These are phyloP conservation scores for Flabesymbios commensalis DNA, from an alignment of 2,888 invertebrate species.

Conservation along the genomic window DNA sequence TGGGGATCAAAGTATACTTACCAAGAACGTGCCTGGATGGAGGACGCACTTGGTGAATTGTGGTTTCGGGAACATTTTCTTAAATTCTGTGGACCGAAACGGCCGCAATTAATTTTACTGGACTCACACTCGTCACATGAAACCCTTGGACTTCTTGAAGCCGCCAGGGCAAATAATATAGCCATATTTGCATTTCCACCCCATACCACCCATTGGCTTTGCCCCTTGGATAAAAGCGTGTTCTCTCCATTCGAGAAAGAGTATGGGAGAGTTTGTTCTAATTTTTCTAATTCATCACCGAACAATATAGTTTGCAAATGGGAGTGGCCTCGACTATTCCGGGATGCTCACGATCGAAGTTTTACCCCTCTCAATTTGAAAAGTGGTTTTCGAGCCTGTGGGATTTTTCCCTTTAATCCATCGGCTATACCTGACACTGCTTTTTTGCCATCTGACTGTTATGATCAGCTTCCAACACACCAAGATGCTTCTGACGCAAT, in stretches of 20 bases:
- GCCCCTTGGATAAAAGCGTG: constrained; percentile 12
- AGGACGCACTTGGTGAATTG: constrained; percentile 30
- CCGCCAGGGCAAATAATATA: constrained; percentile 26
- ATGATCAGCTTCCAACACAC: no score
- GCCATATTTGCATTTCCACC: constrained; percentile 16
- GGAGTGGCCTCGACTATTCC: no score
- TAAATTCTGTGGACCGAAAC: constrained; percentile 30
- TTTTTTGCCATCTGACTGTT: no score
- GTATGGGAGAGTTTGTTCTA: constrained; percentile 11
- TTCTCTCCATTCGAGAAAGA: constrained; percentile 12
- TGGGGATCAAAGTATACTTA: constrained; percentile 25
- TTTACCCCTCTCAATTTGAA: no score
- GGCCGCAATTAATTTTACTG: constrained; percentile 39
- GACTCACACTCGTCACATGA: constrained; percentile 38
- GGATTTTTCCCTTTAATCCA: not conserved
- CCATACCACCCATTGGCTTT: constrained; percentile 16
- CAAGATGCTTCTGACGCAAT: no score
- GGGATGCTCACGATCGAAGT: no score
- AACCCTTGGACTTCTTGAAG: constrained; percentile 29
- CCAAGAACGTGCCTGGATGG: constrained; percentile 38
- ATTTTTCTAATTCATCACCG: not conserved
- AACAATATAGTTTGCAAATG: not conserved
- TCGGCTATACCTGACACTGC: not conserved
- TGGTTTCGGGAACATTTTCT: constrained; percentile 38
- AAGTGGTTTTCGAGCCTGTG: not conserved